A percentile compares a stretch with the other conserved stretches of the same genome.
Evolutionary conservation across 2,113 vertebrate genomes (phyloP).

Genomic region (Ranitomeya variabilis): DNA sequence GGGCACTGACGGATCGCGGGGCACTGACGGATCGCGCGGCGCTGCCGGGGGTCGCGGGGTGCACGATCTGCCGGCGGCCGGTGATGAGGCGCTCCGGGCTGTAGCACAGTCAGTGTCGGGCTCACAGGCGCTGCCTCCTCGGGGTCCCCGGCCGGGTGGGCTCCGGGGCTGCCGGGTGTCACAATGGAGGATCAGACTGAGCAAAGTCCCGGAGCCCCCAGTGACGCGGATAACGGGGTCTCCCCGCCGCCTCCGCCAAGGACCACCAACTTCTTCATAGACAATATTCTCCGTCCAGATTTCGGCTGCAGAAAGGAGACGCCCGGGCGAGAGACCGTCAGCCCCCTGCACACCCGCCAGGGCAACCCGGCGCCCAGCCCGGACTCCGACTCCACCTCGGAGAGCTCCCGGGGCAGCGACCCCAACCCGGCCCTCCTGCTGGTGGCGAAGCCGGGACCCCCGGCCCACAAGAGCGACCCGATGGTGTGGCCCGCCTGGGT

Average conservation of each 20-base stretch:
- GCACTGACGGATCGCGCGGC: conserved; percentile 68
- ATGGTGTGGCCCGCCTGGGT: conserved; percentile 97
- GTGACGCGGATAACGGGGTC: conserved; percentile 67
- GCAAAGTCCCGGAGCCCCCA: conserved; percentile 65
- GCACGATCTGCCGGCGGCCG: background rate
- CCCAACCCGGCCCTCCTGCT: conserved; percentile 80
- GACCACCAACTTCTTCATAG: conserved; percentile 95
- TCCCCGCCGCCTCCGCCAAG: conserved; percentile 80
- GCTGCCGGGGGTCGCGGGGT: conserved; percentile 64
- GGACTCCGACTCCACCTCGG: conserved; percentile 85
- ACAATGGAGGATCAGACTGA: conserved; percentile 79
- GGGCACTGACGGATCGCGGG: conserved; percentile 59
- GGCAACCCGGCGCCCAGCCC: conserved; percentile 78
- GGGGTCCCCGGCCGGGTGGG: conserved; percentile 13
- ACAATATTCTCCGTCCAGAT: conserved; percentile 94
- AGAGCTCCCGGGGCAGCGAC: conserved; percentile 85
- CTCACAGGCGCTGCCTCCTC: background rate
- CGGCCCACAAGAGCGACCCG: conserved; percentile 78
- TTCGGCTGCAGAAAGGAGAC: conserved; percentile 91
- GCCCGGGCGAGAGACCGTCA: conserved; percentile 83
- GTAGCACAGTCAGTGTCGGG: background rate
- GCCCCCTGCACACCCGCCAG: conserved; percentile 77
- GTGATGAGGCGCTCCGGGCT: background rate
- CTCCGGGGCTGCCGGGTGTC: conserved; percentile 59
- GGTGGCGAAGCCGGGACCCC: conserved; percentile 78